Base-by-base conservation (phyloP, 1,140 invertebrate species). In the Pseudomyrmex flavicornis region DNA sequence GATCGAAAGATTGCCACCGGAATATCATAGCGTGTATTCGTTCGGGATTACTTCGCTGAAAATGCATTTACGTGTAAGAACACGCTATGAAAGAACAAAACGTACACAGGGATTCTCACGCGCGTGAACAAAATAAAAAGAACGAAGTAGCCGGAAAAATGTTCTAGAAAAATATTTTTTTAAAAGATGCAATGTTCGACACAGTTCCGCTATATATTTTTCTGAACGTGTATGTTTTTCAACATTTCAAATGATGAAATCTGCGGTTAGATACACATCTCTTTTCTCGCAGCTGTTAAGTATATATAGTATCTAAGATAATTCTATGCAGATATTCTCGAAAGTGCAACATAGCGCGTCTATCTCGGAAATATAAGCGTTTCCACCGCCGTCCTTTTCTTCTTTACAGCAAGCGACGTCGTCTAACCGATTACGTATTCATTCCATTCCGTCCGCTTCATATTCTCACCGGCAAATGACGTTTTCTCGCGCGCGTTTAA, bases 381-480 rank as follows among this genome's bases (percentile, higher is more conserved):
- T 72, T 48, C 20, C 66, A 13, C 20, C 52, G 22, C 20, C 22
- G 13, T 72, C 17, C 59, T 77, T 52, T 66, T 68, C 48, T 80
- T 61, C 44, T 72, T 80, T 80, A 72, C 22, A 70, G 22, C 8
- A 72, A 54, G 52, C 54, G 46, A 80, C 66, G 66, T 72, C 76
- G 76, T 70, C 76, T 72, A 80, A 80, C 66, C 66, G 76, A 72
- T 80, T 80, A 80, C 54, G 54, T 80, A 80, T 80, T 80, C 66
- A 80, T 80, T 80, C 46, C 66, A 72, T 70, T 59, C 66, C 66
- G 56, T 80, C 65, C 76, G 76, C 48, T 80, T 80, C 66, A 80
- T 80, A 80, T 80, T 72, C 76, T 69, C 76, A 20, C 76, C 20
- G 56, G 66, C 76, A 66, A 80, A 80, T 80, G 76, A 80, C 76